phyloP scores from a whole-genome alignment of 2,797 vertebrate species.

The Heterohyrax brucei region DNA sequence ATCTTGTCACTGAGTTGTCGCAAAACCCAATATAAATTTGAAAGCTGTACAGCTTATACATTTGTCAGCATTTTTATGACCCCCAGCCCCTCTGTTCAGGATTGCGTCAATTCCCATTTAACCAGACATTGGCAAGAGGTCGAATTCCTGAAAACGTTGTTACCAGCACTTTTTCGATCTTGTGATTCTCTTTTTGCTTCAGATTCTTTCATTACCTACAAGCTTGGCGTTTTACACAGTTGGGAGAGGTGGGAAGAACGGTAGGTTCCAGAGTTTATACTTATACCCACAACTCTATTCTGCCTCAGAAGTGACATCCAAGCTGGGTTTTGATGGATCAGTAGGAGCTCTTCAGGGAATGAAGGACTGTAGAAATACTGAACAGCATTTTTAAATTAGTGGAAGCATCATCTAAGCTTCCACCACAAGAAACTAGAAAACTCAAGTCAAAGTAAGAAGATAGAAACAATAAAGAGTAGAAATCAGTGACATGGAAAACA shows the following conservation, averaged over 20 bases:
- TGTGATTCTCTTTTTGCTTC: background rate
- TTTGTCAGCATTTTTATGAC: conserved; percentile 32
- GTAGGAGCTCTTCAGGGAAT: conserved; percentile 32
- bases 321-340: conserved; percentile 31
- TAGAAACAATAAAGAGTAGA: conserved; percentile 54
- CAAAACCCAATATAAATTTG: background rate
- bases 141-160: background rate
- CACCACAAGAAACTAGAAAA: conserved; percentile 9
- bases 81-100: background rate
- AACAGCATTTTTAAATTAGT: conserved; percentile 26
- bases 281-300: background rate
- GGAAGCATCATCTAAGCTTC: background rate
- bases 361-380: background rate
- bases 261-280: background rate
- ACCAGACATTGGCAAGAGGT: conserved; percentile 32
- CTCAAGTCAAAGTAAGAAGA: conserved; percentile 43
- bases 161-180: background rate
- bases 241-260: background rate
- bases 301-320: conserved; percentile 10
- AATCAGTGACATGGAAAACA: background rate
- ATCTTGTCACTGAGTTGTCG: background rate
- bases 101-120: background rate
- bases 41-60: background rate
- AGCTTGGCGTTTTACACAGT: background rate
- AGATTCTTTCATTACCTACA: conserved; percentile 52